Evolutionary conservation across 2,888 invertebrate genomes (phyloP).

Genomic region (Timandra comae): DNA sequence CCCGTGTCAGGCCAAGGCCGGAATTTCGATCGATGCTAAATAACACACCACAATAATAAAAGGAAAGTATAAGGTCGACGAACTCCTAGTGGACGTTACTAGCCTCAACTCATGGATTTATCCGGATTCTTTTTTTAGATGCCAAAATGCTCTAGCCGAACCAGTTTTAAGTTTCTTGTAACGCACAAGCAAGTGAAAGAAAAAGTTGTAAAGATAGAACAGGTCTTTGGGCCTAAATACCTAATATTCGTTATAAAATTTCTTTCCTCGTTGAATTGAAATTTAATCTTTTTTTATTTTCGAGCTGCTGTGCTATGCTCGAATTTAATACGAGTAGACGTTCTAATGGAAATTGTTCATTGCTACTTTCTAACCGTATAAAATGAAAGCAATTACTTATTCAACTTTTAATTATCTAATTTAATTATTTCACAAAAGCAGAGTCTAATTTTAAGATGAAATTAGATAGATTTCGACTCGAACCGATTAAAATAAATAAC

Average conservation of each 20-base stretch:
- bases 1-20: conserved; percentile 54
- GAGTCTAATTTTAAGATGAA: conserved; percentile 7
- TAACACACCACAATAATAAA: conserved; percentile 50
- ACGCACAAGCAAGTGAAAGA: conserved; percentile 30
- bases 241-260: too few relatives aligned
- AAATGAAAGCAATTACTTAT: conserved; percentile 18
- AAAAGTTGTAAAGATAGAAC: conserved; percentile 24
- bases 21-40: conserved; percentile 46
- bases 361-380: conserved; percentile 45
- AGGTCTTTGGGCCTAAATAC: too few relatives aligned
- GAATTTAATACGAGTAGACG: conserved; percentile 46
- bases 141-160: conserved; percentile 41
- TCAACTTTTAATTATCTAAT: conserved; percentile 8
- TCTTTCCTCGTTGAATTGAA: conserved; percentile 24
- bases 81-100: conserved; percentile 48
- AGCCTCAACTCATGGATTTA: conserved; percentile 51
- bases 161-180: conserved; percentile 35
- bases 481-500: conserved; percentile 6
- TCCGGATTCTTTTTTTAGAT: conserved; percentile 56
- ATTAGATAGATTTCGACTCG: too few relatives aligned
- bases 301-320: conserved; percentile 27
- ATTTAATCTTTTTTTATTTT: conserved; percentile 29
- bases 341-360: conserved; percentile 40
- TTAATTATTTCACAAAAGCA: conserved; percentile 4
- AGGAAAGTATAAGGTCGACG: conserved; percentile 63